Evolutionary conservation across 2,888 invertebrate species (phyloP), one percentile per base, ranked within the genome.

Genomic region (Mimumesa dahlbomi): DNA sequence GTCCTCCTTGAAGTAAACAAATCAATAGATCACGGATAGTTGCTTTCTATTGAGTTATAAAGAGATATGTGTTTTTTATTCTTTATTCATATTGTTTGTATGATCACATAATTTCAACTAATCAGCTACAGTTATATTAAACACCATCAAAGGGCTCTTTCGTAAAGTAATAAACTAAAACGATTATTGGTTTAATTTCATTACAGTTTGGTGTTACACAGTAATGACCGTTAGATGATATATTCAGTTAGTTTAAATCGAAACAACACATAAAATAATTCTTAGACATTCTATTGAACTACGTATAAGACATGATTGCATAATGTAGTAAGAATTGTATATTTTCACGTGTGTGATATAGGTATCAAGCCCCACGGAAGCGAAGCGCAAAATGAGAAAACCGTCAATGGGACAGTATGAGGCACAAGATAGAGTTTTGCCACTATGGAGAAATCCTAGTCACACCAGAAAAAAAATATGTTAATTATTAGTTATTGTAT

Each of bases 361-460:
- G 59, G 53, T 72, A 29, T 48, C 40, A 19, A 66, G 53, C 29
- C n/a, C 31, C 22, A 62, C 19, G 46, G 64, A 31, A 13, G 36
- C 45, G 49, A 61, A 58, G 21, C 57, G 58, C 56, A 58, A 74
- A 61, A 31, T 14, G 14, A 38, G 53, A 48, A 65, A 63, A 68
- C 72, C 68, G 45, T 68, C 68, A 73, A 65, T 59, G 69, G 73
- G 54, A 73, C 66, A 67, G 73, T 76, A 77, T 52, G 57, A 80
- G 69, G 74, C 77, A 80, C 66, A 77, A 78, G 68, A 71, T 83
- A 77, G 68, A 77, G 57, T 77, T 77, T 81, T 73, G 73, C 79
- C 67, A 74, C 79, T 82, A 83, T 75, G 84, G 82, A 84, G 83
- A 82, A 83, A 84, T 85, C 84, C 84, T 84, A 84, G 84, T 84